Percentiles rank a stretch among this genome's conserved stretches.
Conservation (phyloP, 2,797 vertebrate genomes). For the Lepilemur ruficaudatus region DNA sequence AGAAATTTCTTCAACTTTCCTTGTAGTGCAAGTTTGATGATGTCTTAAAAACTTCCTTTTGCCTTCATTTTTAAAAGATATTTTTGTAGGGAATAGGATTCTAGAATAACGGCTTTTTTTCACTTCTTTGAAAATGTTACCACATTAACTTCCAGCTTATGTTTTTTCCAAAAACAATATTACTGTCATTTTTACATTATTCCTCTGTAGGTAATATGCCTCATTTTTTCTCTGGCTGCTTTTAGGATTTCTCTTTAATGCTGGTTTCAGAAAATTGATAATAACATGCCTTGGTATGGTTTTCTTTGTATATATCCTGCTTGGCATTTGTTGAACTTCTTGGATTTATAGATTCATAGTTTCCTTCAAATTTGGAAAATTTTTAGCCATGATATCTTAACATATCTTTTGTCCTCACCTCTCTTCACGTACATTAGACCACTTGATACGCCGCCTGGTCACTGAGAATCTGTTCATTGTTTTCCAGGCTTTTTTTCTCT, state of each 20-base stretch:
- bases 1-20: background rate
- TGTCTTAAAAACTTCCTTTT: background rate
- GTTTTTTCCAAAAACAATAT: background rate
- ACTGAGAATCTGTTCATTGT: background rate
- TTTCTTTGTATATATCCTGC: background rate
- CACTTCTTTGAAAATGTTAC: accelerated
- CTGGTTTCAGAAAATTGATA: background rate
- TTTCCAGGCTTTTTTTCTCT: background rate
- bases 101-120: background rate
- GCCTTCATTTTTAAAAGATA: background rate
- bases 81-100: background rate
- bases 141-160: background rate
- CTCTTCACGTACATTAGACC: background rate
- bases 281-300: background rate
- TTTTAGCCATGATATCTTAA: background rate
- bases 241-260: background rate
- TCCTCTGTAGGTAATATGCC: accelerated
- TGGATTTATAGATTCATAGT: background rate
- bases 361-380: background rate
- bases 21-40: background rate
- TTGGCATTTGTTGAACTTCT: background rate
- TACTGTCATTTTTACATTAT: accelerated
- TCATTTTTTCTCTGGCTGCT: background rate
- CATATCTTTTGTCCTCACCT: background rate
- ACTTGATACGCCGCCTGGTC: too few relatives aligned